Evolutionary conservation across 2,797 vertebrate genomes (phyloP).

Genomic region (Diglossa cyanea): DNA sequence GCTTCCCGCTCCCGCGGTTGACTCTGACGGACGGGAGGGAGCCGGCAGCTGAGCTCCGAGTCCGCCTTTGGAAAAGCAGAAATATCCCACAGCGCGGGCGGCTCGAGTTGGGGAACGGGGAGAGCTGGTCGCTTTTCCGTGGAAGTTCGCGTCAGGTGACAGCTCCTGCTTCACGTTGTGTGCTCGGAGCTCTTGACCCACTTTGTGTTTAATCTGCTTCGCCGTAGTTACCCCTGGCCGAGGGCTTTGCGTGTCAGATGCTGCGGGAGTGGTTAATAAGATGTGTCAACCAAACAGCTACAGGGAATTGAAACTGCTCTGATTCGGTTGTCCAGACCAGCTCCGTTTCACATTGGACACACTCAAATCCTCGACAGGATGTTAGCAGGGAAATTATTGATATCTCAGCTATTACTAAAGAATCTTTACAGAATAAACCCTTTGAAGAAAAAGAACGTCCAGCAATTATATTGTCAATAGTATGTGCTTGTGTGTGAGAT

Average conservation of each 20-base stretch:
- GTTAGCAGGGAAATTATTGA: neutral
- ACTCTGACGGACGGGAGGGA: neutral
- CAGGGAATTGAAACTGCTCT: neutral
- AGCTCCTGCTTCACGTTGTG: neutral
- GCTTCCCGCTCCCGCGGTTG: neutral
- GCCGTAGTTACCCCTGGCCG: neutral
- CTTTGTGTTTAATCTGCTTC: neutral
- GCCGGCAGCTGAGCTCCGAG: neutral
- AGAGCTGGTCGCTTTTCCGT: neutral
- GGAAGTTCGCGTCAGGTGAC: neutral
- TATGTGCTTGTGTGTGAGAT: rapidly evolving
- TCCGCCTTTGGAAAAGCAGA: neutral
- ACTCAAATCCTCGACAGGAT: rapidly evolving
- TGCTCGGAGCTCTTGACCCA: neutral
- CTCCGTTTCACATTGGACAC: rapidly evolving
- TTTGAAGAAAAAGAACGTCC: neutral
- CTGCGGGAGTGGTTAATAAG: neutral
- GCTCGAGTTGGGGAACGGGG: neutral
- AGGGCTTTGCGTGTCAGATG: rapidly evolving
- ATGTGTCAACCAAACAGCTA: neutral
- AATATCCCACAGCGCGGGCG: rapidly evolving
- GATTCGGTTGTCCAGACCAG: rapidly evolving
- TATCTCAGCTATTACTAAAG: neutral
- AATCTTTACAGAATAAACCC: neutral
- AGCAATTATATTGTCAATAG: neutral